These are phyloP conservation scores for Plecotus auritus DNA, from an alignment of 2,113 vertebrate species.

Conservation along the genomic window DNA sequence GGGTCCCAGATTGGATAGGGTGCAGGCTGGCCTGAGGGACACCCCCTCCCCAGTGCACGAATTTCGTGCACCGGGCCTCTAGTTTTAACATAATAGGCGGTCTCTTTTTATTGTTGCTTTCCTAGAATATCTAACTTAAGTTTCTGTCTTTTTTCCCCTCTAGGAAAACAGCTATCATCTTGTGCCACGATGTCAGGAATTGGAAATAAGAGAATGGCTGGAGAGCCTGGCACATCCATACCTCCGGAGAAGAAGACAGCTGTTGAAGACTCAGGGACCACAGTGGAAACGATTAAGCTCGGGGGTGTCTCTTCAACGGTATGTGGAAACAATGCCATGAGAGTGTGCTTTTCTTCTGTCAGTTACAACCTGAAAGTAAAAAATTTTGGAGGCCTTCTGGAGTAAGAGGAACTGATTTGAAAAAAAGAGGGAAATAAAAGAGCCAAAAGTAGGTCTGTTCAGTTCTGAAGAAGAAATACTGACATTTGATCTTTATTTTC, in stretches of 20 bases:
- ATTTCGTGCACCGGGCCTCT: too few species aligned
- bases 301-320: conserved; percentile 95
- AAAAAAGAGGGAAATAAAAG: not conserved
- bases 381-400: not conserved
- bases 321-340: not conserved
- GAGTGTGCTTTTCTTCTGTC: not conserved
- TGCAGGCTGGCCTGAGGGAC: too few species aligned
- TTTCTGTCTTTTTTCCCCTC: not conserved
- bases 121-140: not conserved
- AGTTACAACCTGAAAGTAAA: not conserved
- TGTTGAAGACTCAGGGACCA: conserved; percentile 91
- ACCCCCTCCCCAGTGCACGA: too few species aligned
- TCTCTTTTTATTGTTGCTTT: not conserved
- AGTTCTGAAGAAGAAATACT: not conserved
- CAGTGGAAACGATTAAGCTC: conserved; percentile 97
- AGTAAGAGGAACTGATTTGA: not conserved
- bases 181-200: conserved; percentile 87
- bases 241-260: conserved; percentile 90
- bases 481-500: conserved; percentile 34
- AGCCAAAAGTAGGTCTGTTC: not conserved
- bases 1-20: too few species aligned
- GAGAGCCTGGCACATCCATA: conserved; percentile 84
- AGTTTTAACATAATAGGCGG: fast-evolving
- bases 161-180: not conserved
- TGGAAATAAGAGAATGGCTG: conserved; percentile 86